Percentiles rank a stretch among this genome's conserved stretches.
These are phyloP conservation scores for Oxyura jamaicensis DNA, from an alignment of 2,113 vertebrate species.

Conservation along the genomic window DNA sequence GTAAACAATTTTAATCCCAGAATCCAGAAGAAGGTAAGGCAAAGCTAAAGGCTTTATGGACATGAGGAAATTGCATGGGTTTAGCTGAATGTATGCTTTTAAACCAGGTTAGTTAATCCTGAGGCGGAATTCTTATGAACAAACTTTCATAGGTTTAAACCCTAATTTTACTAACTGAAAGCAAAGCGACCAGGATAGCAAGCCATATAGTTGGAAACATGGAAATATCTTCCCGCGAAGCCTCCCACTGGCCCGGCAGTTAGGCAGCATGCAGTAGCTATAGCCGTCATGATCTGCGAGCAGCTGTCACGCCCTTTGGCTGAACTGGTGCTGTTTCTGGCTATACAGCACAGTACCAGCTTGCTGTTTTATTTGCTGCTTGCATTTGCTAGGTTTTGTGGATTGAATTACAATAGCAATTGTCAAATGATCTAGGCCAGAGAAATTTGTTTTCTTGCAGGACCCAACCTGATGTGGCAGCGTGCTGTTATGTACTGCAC, in stretches of 20 bases:
- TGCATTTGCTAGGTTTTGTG: slow-evolving; percentile 19
- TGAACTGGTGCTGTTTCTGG: slow-evolving; percentile 25
- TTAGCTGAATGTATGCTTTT: not conserved
- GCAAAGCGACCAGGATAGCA: not conserved
- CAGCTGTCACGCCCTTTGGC: slow-evolving; percentile 65
- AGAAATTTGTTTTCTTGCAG: slow-evolving; percentile 48
- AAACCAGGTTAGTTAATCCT: not conserved
- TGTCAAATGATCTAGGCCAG: slow-evolving; percentile 51
- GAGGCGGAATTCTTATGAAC: not conserved
- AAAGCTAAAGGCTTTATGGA: not conserved
- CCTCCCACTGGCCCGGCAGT: not conserved
- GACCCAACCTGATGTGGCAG: slow-evolving; percentile 48
- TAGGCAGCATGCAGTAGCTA: not conserved
- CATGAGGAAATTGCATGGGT: not conserved
- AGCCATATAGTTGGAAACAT: not conserved
- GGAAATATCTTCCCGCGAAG: not conserved
- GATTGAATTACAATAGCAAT: slow-evolving; percentile 8
- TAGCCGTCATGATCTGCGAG: slow-evolving; percentile 6
- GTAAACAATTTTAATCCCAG: not conserved
- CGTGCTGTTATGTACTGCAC: slow-evolving; percentile 3
- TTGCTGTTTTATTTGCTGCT: slow-evolving; percentile 12
- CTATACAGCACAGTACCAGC: not conserved
- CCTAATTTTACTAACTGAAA: not conserved
- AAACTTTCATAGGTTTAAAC: not conserved
- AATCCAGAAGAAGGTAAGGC: not conserved